Percentiles rank a stretch among this genome's conserved stretches.
Evolutionary conservation across 2,888 invertebrate species (phyloP).

Genomic region (Troglohyphantes excavatus): DNA sequence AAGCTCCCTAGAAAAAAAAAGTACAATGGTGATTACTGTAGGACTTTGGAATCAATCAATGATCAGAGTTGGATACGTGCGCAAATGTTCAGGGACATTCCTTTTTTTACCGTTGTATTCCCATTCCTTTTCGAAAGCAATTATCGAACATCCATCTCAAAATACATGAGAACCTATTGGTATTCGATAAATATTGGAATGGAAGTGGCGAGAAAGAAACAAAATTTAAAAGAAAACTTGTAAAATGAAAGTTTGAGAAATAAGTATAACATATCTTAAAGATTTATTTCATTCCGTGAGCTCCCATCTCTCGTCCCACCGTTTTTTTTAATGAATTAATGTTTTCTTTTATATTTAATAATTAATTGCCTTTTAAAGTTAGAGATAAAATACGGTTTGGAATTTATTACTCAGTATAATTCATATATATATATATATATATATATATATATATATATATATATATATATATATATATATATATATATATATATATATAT

Average conservation of each 20-base stretch:
- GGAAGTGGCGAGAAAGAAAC: neutral
- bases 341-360: too few species aligned
- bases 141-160: conserved; percentile 54
- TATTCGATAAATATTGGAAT: conserved; percentile 63
- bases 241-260: conserved; percentile 32
- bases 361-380: too few species aligned
- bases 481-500: too few species aligned
- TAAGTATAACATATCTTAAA: neutral
- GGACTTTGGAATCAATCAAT: conserved; percentile 40
- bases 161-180: conserved; percentile 62
- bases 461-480: too few species aligned
- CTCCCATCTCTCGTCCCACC: too few species aligned
- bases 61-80: neutral
- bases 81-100: conserved; percentile 34
- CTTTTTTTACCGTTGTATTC: conserved; percentile 19
- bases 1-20: neutral
- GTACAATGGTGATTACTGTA: conserved; percentile 30
- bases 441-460: too few species aligned
- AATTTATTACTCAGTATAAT: too few species aligned
- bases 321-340: too few species aligned
- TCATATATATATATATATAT: too few species aligned
- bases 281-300: too few species aligned
- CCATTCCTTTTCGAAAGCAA: conserved; percentile 29
- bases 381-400: too few species aligned
- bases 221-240: conserved; percentile 12